Evolutionary conservation across 2,888 invertebrate species (phyloP).

Genomic region (Argyresthia goedartella): DNA sequence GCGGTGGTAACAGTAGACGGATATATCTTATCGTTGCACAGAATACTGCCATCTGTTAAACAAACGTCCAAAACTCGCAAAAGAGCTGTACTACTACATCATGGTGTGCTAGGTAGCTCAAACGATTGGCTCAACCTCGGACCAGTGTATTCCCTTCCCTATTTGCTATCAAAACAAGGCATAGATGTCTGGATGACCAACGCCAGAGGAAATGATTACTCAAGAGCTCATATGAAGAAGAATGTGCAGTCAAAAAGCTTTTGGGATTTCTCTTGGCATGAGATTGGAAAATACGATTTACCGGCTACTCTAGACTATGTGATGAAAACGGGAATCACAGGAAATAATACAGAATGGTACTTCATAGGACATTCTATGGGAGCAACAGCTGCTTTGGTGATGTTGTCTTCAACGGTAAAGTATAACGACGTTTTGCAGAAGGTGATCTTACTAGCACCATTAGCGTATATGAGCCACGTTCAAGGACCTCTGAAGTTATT

Average conservation of each 20-base stretch:
- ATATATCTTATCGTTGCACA: not conserved
- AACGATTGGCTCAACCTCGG: slow-evolving; percentile 2
- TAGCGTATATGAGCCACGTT: slow-evolving; percentile 29
- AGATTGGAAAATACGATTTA: slow-evolving; percentile 35
- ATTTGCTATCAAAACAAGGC: not conserved
- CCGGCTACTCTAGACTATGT: slow-evolving; percentile 28
- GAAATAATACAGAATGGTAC: slow-evolving; percentile 18
- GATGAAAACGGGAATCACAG: slow-evolving; percentile 13
- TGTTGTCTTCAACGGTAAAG: slow-evolving; percentile 23
- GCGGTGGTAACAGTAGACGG: not conserved
- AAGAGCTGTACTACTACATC: slow-evolving; percentile 1
- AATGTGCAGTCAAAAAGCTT: slow-evolving; percentile 16
- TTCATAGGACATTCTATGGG: slow-evolving; percentile 37
- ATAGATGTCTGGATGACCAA: slow-evolving; percentile 71
- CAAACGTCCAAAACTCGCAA: not conserved
- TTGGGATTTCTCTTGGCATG: slow-evolving; percentile 40
- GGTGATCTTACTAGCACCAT: slow-evolving; percentile 28
- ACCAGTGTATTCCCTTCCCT: slow-evolving; percentile 1
- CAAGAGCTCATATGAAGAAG: slow-evolving; percentile 19
- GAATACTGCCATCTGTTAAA: not conserved
- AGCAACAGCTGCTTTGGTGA: slow-evolving; percentile 27
- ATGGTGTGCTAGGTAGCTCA: slow-evolving; percentile 5
- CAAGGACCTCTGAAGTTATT: slow-evolving; percentile 25
- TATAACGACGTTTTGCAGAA: slow-evolving; percentile 26
- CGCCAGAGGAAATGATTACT: slow-evolving; percentile 34